Conservation (phyloP, 2,888 invertebrate genomes). For the Neoaliturus tenellus region DNA sequence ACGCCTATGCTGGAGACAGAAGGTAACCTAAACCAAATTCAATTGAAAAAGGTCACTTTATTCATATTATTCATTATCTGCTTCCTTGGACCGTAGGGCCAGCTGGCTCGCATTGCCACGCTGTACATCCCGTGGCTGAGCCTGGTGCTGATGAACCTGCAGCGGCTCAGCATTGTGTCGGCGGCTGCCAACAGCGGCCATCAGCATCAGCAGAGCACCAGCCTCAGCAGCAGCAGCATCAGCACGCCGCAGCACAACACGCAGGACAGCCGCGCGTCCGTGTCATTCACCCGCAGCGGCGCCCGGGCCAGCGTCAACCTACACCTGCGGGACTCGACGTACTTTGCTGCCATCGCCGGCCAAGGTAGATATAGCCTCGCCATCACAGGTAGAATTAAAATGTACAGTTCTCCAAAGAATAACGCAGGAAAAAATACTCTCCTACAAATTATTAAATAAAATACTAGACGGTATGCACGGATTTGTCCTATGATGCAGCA, state of each 20-base stretch:
- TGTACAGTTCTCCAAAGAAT: no score
- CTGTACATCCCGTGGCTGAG: slow-evolving; percentile 95
- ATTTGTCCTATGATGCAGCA: no score
- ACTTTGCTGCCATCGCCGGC: slow-evolving; percentile 83
- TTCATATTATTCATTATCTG: no score
- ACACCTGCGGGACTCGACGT: slow-evolving; percentile 85
- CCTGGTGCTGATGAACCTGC: slow-evolving; percentile 91
- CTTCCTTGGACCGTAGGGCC: slow-evolving; percentile 74
- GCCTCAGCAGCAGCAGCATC: slow-evolving; percentile 30
- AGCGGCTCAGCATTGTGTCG: slow-evolving; percentile 75
- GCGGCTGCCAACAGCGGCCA: neutral
- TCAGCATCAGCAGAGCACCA: neutral
- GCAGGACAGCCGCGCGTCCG: neutral
- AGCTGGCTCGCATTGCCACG: slow-evolving; percentile 89
- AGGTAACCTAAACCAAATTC: no score
- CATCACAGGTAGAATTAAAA: no score
- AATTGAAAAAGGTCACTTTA: no score
- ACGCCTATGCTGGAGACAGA: no score
- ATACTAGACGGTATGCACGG: no score
- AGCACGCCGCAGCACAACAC: slow-evolving; percentile 24
- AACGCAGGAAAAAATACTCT: no score
- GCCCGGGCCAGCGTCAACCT: slow-evolving; percentile 84
- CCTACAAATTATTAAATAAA: no score
- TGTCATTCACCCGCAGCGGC: no score
- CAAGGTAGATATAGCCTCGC: no score